Base-by-base conservation (phyloP, 53 echinoderm and acorn worm genomes). In the Echinarachnius parma region DNA sequence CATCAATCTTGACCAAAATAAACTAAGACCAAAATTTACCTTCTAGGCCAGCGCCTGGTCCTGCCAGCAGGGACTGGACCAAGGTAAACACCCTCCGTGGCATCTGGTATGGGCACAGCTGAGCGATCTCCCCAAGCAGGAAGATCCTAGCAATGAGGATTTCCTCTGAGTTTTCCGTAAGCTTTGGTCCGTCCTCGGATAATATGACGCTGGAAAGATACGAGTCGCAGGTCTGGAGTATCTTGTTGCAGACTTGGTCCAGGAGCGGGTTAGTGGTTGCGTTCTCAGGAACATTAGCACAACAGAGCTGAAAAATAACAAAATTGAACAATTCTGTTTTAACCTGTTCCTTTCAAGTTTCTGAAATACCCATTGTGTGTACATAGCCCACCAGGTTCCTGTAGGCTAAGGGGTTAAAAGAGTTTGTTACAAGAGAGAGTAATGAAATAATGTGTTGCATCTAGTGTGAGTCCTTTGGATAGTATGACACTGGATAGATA, bases 61-160 rank as follows among this genome's bases (percentile, higher is more conserved):
- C 96, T 14, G 85, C 91, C 29, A 96, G 64, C 29, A 96, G 70
- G 20, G 96, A 96, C 80, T 90, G 90, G 4, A 96, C 96, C 78
- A 96, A 45, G 53, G 81, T 88, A 22, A 87, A 78, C 21, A 85
- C 50, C 9, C 83, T 47, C 7, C 67, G 60, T 0, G 90, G 80
- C 34, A 84, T 87, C 48, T 75, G 75, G 3, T 84, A 75, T 1
- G 96, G 96, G 26, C 87, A 80, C 30, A 96, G 75, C 66, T 82
- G 82, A 20, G 87, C 87, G 29, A 91, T 67, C 60, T 87, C 87
- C 19, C 96, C 91, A 19, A 91, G 71, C 15, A 85, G 82, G 28
- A 87, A 85, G 50, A 96, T 75, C 58, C 88, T 66, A 22, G 78
- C 44, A 4, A 87, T 64, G 18, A 94, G 77, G 49, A 62, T 81